Base-by-base conservation (phyloP, 1,140 invertebrate genomes). In the Cheumatopsyche charites region DNA sequence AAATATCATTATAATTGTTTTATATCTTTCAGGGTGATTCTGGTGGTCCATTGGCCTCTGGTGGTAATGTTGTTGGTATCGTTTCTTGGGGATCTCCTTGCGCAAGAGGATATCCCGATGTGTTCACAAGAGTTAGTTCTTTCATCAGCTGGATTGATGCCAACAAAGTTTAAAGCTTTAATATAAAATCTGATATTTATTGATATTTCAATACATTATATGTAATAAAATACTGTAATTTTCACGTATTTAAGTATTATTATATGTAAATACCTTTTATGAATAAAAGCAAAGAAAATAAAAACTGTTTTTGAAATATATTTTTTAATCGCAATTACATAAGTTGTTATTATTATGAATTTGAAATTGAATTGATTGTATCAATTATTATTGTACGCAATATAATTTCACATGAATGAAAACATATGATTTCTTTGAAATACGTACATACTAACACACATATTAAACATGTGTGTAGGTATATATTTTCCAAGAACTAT, bases 11-110 rank as follows among this genome's bases (percentile, higher is more conserved):
- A 41, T n/a, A 21, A 21, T 41, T 62, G 2, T 21, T 70, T 62
- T 63, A 49, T 36, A 41, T 25, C 23, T 73, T 71, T 21, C 75
- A 82, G 80, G 78, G 81, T 62, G 80, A 81, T 45, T 83, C 82
- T n/a, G 83, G 84, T 0, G 83, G 83, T 12, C 84, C 83, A 11
- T 73, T 85, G 49, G 80, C 82, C 5, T 77, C 79, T 58, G 76
- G 76, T 6, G 75, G 75, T 21, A 75, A 55, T 7, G 77, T 88
- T 0, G 82, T 86, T 2, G 87, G 87, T 6, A 79, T 88, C 12
- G 86, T 87, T 0, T 88, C 86, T 0, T 88, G 86, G 82, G 87
- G 87, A 6, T 81, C 82, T 49, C 86, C 86, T 0, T 88, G 87
- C 75, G 87, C 87, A 0, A 78, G 77, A 23, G 84, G 83, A 5